Evolutionary conservation across 1,140 invertebrate genomes (phyloP).

Genomic region (Pollicipes pollicipes): DNA sequence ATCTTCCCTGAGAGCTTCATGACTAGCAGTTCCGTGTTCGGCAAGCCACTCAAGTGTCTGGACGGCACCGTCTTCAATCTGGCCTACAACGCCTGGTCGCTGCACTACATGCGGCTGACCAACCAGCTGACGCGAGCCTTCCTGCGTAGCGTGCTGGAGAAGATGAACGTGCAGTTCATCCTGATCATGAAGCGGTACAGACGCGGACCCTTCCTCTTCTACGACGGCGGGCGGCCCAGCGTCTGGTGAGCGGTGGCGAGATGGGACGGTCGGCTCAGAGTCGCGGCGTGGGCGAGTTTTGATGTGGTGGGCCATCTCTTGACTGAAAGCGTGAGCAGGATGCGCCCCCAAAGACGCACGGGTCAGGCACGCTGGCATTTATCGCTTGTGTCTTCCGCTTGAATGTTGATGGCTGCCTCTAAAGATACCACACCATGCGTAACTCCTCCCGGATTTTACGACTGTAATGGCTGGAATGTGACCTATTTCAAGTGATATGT

Average conservation of each 20-base stretch:
- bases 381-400: too few species aligned
- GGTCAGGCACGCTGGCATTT: too few species aligned
- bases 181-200: slow-evolving; percentile 16
- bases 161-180: neutral
- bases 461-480: too few species aligned
- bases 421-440: too few species aligned
- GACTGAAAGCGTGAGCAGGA: too few species aligned
- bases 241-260: slow-evolving; percentile 29
- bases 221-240: slow-evolving; percentile 25
- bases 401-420: too few species aligned
- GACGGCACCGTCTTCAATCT: slow-evolving; percentile 40
- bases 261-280: too few species aligned
- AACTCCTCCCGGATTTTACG: too few species aligned
- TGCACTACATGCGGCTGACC: slow-evolving; percentile 31
- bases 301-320: too few species aligned
- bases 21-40: slow-evolving; percentile 23
- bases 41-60: slow-evolving; percentile 17
- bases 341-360: too few species aligned
- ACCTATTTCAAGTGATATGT: too few species aligned
- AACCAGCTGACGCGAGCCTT: slow-evolving; percentile 14
- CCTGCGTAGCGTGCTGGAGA: neutral
- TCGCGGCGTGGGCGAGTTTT: too few species aligned
- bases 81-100: slow-evolving; percentile 35
- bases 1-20: slow-evolving; percentile 35
- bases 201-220: slow-evolving; percentile 28